Evolutionary conservation across 2,888 invertebrate species (phyloP), one percentile per base, ranked within the genome.

Genomic region (Apamea sordens): DNA sequence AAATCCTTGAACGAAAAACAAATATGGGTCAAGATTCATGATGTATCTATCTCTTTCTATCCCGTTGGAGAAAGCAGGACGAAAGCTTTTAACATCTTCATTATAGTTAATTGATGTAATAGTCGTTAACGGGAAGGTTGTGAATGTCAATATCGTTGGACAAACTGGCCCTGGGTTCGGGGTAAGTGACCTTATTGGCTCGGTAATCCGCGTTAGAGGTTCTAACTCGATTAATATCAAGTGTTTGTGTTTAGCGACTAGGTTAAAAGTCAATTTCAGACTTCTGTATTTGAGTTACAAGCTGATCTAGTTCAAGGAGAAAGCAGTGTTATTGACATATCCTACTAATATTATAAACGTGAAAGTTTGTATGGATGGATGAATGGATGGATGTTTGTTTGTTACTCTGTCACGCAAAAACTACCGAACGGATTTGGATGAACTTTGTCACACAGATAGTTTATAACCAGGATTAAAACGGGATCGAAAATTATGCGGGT

Each of bases 141-240:
- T 79, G 69, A 88, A 84, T 80, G 82, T 88, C 87, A 88, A 84
- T 84, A 82, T 80, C 69, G 67, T 67, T 71, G n/a, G 44, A 41
- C 41, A 68, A 70, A 75, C 32, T 73, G 61, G 32, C 70, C 82
- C 73, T 76, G 67, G 44, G 77, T 68, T 68, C 8, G 76, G 68
- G 88, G 86, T 88, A 73, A 76, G 28, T 74, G 83, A 82, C 78
- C 84, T 80, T 50, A 79, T 72, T 64, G n/a, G 72, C 70, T 67
- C n/a, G 1, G 32, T 86, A 79, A 84, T 79, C 81, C 70, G 28
- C 44, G 74, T 56, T 59, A 63, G 64, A 85, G 68, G 72, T 77
- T 82, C 36, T 83, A 86, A 85, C 72, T 71, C 77, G 82, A 82
- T 76, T 79, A 64, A 65, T 80, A 77, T 73, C 50, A 75, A 77